Evolutionary conservation across 2,888 invertebrate genomes (phyloP), one percentile per base, ranked within the genome.

Genomic region (Tachina lurida): DNA sequence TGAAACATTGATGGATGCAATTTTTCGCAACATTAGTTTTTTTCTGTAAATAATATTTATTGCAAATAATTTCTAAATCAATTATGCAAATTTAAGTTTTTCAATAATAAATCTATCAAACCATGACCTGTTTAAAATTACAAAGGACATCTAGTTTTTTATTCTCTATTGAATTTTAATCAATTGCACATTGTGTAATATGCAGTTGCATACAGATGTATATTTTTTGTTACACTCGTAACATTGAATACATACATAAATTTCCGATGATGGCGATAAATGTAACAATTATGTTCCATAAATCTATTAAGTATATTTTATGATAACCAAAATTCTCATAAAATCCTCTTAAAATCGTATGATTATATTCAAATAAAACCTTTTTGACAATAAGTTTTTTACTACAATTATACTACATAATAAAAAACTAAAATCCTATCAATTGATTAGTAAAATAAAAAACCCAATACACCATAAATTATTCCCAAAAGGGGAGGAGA

Each of bases 311-410:
- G 45, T 52, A 31, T 7, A 22, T 70, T 65, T 85, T 74, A 58
- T 78, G 68, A 19, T 49, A 39, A 71, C 19, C 67, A 22, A 56
- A 58, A 67, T 75, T 58, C 41, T 39, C 54, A 65, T 65, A 62
- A 83, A 86, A 83, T 86, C 86, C 86, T 86, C 79, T 86, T 86
- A 83, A 79, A 86, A 79, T 62, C 45, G 3, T 67, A 65, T 65
- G 63, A 70, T 78, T 78, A 74, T 78, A 79, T 79, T 71, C 54
- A 67, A 65, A 83, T 83, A 71, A 79, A 82, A 71, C 22, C 52
- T 68, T 81, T 62, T 39, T 15, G 15, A 39, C 71, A 68, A 77
- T 74, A n/a, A 73, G 62, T 74, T 68, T 68, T 77, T 81, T 82
- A 60, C 67, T 73, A 62, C 49, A 63, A 45, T 22, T n/a, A 22